phyloP scores from a whole-genome alignment of 2,888 invertebrate species.

The Therioaphis trifolii region DNA sequence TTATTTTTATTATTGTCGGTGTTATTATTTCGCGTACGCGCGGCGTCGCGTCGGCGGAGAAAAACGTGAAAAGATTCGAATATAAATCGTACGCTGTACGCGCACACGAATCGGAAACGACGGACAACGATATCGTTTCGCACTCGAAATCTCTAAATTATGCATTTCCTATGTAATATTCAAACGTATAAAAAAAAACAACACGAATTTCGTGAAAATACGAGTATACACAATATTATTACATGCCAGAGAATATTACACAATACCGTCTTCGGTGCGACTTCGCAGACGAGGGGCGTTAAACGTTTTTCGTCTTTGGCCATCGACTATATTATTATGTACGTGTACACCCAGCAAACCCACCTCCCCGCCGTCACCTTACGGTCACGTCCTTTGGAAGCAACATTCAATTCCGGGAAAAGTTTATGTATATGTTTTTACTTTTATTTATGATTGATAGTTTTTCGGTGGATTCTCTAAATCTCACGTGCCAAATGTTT shows the following conservation, averaged over 20 bases:
- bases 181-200: not conserved
- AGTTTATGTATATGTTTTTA: not conserved
- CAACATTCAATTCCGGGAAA: conserved; percentile 28
- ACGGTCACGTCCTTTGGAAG: not conserved
- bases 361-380: not conserved
- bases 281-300: conserved; percentile 31
- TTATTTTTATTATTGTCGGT: no score
- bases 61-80: no score
- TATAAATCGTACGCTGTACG: no score
- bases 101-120: no score
- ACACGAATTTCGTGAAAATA: not conserved
- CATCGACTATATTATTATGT: conserved; percentile 20
- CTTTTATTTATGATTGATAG: conserved; percentile 50
- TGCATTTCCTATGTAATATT: not conserved
- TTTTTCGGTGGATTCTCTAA: conserved; percentile 50
- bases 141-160: not conserved
- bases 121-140: no score
- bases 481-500: conserved; percentile 54
- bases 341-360: not conserved
- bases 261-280: not conserved
- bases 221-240: no score
- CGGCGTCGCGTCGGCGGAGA: no score
- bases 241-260: conserved; percentile 39
- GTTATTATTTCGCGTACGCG: no score
- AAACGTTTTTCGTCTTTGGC: conserved; percentile 53